A percentile compares a stretch with the other conserved stretches of the same genome.
These are phyloP conservation scores for Brachionus rubens DNA, from an alignment of 1,140 invertebrate species.

Conservation along the genomic window DNA sequence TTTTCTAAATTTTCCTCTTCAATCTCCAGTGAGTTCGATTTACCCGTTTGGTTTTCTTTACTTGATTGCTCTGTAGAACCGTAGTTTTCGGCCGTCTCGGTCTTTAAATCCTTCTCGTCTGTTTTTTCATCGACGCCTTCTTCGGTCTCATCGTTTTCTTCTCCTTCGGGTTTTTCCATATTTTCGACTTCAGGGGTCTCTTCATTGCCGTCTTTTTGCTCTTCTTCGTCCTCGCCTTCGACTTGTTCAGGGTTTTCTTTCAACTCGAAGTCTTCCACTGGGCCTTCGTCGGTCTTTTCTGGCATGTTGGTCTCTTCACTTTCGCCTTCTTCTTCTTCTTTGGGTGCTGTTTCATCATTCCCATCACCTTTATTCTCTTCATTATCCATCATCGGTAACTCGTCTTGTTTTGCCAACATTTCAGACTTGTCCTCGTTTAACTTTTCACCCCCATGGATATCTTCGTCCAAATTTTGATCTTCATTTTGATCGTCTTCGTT, in stretches of 20 bases:
- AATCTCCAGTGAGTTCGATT: neutral
- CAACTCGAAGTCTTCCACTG: neutral
- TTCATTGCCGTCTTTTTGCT: neutral
- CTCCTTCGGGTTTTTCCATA: neutral
- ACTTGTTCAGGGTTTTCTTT: neutral
- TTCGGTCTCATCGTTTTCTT: neutral
- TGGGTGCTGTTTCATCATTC: neutral
- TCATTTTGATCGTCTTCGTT: conserved; percentile 7
- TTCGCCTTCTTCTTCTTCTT: neutral
- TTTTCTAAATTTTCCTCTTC: neutral
- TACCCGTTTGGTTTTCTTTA: neutral
- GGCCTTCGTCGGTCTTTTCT: neutral
- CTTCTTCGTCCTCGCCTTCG: neutral
- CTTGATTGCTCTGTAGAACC: neutral
- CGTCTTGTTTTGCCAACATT: neutral
- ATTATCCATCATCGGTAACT: conserved; percentile 25
- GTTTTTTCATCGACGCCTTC: neutral
- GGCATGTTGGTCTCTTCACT: neutral
- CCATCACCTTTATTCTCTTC: neutral
- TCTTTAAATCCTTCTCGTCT: neutral
- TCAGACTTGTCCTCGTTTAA: neutral
- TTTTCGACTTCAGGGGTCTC: too few relatives aligned
- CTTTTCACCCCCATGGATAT: neutral
- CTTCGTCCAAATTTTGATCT: neutral
- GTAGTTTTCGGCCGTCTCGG: neutral